These are phyloP conservation scores for Aleiodes testaceus DNA, from an alignment of 2,888 invertebrate species.

Conservation along the genomic window DNA sequence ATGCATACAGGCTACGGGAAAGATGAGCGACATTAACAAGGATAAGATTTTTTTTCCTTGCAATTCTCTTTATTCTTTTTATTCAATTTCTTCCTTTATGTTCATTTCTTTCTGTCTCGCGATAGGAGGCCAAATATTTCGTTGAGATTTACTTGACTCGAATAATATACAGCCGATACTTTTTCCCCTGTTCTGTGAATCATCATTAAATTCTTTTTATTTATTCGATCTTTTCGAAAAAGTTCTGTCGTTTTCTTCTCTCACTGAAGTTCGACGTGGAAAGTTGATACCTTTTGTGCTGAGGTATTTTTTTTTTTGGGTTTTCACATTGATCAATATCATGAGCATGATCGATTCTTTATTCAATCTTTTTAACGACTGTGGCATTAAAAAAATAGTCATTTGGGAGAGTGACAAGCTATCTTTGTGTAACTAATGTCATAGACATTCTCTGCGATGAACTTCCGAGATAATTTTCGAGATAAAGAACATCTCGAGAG, in stretches of 20 bases:
- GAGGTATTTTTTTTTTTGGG: background rate
- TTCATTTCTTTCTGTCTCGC: conserved; percentile 25
- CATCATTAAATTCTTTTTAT: conserved; percentile 29
- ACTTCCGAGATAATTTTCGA: background rate
- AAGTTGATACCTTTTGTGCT: conserved; percentile 5
- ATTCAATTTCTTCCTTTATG: conserved; percentile 9
- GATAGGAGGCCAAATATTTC: conserved; percentile 34
- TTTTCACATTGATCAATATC: conserved; percentile 14
- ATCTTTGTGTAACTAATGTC: conserved; percentile 5
- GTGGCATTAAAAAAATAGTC: conserved; percentile 1
- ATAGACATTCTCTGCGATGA: conserved; percentile 2
- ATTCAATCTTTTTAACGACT: background rate
- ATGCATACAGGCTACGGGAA: conserved; percentile 36
- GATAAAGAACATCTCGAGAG: background rate
- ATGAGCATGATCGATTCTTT: background rate
- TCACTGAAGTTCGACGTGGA: background rate
- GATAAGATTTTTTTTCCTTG: conserved; percentile 39
- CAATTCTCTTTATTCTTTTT: conserved; percentile 26
- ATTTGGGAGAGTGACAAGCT: conserved; percentile 15
- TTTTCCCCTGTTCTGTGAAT: conserved; percentile 26
- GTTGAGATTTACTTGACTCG: conserved; percentile 19
- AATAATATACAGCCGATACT: conserved; percentile 25
- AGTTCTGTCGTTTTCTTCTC: background rate
- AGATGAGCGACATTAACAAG: conserved; percentile 50
- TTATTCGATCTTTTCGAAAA: background rate